phyloP scores from a whole-genome alignment of 2,797 vertebrate genomes.

The Sphenodon punctatus region DNA sequence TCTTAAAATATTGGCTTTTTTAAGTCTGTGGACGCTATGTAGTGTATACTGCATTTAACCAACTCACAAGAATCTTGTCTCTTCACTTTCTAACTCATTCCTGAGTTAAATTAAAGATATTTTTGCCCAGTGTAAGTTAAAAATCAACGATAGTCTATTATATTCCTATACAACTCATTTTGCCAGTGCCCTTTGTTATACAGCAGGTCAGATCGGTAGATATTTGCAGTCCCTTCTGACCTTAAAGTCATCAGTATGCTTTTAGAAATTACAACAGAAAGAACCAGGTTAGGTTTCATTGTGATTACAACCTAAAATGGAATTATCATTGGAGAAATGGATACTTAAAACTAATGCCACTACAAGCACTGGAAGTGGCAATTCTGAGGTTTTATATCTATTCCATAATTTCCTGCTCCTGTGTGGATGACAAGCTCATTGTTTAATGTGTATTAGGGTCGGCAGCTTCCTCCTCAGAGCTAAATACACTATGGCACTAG shows the following conservation, averaged over 20 bases:
- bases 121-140: neutral
- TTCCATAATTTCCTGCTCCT: neutral
- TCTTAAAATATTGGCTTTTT: neutral
- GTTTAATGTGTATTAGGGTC: neutral
- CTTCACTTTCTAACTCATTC: neutral
- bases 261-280: neutral
- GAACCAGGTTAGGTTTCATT: neutral
- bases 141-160: neutral
- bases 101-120: neutral
- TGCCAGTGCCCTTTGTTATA: no score
- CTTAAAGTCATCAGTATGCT: neutral
- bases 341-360: neutral
- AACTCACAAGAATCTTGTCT: neutral
- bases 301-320: neutral
- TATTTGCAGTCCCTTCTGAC: no score
- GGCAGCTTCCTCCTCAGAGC: neutral
- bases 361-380: neutral
- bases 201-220: no score
- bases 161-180: no score
- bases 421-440: neutral
- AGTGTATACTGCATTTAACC: no score
- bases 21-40: neutral
- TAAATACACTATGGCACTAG: neutral
- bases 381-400: neutral
- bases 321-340: neutral